Evolutionary conservation across 2,797 vertebrate species (phyloP), one percentile per base, ranked within the genome.

Genomic region (Schizopygopsis malacanthus): DNA sequence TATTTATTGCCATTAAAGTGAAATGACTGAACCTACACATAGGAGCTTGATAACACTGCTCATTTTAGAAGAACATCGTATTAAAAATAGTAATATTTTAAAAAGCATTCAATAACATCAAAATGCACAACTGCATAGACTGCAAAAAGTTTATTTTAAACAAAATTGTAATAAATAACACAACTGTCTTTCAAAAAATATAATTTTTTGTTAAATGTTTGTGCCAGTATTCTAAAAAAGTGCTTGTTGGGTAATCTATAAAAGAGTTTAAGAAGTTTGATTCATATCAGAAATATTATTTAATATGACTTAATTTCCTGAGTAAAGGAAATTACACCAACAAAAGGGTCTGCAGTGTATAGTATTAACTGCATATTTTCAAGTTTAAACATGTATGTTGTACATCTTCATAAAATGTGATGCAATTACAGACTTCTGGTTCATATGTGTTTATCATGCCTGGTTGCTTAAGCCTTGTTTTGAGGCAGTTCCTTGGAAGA

Each of bases 381-480:
- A 75, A 20, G 28, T 33, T 28, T 18, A 33, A 52, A 28, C 16
- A 37, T 25, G 22, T 6, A 33, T 52, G 7, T 25, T 43, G 4
- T 16, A 59, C 20, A n/a, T 9, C 41, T 6, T 50, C 13, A 50
- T n/a, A 56, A 56, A 39, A 39, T 56, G 16, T 52, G 33, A 77
- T 54, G 28, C 16, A 39, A 39, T 22, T 7, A 54, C 11, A 18
- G 52, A 37, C 25, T 47, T 37, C 18, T 25, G 1, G 6, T 25
- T 25, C 15, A 5, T 52, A 16, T 61, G 43, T 78, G 1, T 59
- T 16, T 43, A 8, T 61, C 54, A 43, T 61, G 37, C 22, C 22
- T 25, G 20, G 5, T 65, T 83, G 82, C 63, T 33, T 1, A 84
- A 69, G n/a, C 20, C 37, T 78, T 69, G 33, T 54, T 78, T 43